A percentile compares a stretch with the other conserved stretches of the same genome.
phyloP scores from a whole-genome alignment of 1,140 invertebrate species.

The Ceratosolen fusciceps region DNA sequence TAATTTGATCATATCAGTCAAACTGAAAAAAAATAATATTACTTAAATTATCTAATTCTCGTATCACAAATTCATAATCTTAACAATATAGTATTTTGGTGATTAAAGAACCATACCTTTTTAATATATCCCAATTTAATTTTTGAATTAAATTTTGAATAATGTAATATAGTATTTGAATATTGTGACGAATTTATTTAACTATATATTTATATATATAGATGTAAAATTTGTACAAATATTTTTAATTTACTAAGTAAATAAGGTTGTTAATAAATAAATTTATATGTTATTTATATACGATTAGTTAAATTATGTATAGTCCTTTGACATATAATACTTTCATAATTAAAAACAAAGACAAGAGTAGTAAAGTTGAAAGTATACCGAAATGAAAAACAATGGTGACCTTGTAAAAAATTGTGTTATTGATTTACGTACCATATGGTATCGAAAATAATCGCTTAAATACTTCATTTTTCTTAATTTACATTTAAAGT shows the following conservation, averaged over 20 bases:
- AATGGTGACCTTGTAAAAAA: background rate
- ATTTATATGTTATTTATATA: background rate
- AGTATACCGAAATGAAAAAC: background rate
- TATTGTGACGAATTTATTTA: background rate
- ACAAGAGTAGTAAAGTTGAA: background rate
- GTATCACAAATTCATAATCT: background rate
- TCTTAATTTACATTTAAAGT: no score
- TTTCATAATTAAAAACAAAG: background rate
- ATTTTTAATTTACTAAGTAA: background rate
- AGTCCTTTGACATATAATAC: conserved; percentile 19
- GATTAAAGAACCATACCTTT: background rate
- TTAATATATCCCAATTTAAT: background rate
- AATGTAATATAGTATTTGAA: conserved; percentile 2
- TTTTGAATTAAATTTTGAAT: background rate
- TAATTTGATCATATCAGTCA: no score
- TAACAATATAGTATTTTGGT: background rate
- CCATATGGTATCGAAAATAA: no score
- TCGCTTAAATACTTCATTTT: no score
- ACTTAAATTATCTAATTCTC: background rate
- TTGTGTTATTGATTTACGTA: background rate
- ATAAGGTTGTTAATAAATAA: conserved; percentile 7
- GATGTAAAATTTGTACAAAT: background rate
- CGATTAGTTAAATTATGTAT: conserved; percentile 6
- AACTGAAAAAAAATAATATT: background rate
- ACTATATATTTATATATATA: background rate